These are phyloP conservation scores for Aleiodes sp. DNA, from an alignment of 1,140 invertebrate genomes.

Conservation along the genomic window DNA sequence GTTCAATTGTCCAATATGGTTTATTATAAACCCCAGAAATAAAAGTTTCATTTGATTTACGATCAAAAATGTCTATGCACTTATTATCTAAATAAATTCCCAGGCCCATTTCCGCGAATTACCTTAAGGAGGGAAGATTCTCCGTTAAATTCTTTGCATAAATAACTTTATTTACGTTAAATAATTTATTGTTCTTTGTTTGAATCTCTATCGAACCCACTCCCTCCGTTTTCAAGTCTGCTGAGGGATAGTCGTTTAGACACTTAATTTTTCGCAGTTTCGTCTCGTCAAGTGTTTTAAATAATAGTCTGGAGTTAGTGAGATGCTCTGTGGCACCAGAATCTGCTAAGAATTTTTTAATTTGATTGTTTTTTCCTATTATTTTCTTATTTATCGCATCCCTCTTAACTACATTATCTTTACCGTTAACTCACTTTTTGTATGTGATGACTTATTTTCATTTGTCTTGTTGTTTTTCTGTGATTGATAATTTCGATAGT, in stretches of 20 bases:
- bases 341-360: too few relatives aligned
- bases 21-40: conserved; percentile 32
- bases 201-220: not conserved
- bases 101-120: conserved; percentile 35
- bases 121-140: conserved; percentile 29
- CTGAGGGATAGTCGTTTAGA: not conserved
- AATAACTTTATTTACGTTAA: conserved; percentile 20
- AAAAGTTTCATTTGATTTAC: conserved; percentile 27
- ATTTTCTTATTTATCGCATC: too few relatives aligned
- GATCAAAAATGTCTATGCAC: conserved; percentile 36
- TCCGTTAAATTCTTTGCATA: not conserved
- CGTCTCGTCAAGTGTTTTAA: not conserved
- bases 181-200: not conserved
- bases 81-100: conserved; percentile 31
- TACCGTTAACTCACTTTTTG: too few relatives aligned
- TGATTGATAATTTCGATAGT: too few relatives aligned
- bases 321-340: not conserved
- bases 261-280: not conserved
- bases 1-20: conserved; percentile 31
- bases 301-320: not conserved
- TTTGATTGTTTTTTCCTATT: too few relatives aligned
- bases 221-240: not conserved
- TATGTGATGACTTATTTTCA: too few relatives aligned
- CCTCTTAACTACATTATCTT: too few relatives aligned
- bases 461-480: too few relatives aligned